Conservation (phyloP, 1,140 invertebrate species). For the Galleria mellonella region DNA sequence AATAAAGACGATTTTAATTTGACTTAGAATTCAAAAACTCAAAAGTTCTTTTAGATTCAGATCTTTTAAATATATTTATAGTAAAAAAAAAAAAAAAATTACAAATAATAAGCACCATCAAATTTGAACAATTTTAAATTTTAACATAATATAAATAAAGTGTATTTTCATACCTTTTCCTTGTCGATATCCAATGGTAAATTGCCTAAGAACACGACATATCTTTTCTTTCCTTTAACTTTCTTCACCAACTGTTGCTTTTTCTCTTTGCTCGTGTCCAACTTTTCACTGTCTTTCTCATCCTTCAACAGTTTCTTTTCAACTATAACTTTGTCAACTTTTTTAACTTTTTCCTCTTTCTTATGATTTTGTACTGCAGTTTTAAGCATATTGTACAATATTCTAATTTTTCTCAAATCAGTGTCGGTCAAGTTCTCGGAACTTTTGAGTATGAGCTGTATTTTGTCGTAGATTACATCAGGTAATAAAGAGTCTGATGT, state of each 20-base stretch:
- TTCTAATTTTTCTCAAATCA: conserved; percentile 45
- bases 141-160: no score
- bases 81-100: no score
- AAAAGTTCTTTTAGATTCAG: no score
- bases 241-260: conserved; percentile 19
- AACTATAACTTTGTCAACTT: conserved; percentile 1
- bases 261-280: conserved; percentile 10
- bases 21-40: no score
- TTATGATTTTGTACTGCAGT: conserved; percentile 16
- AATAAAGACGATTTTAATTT: no score
- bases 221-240: conserved; percentile 52
- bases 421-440: conserved; percentile 28
- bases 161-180: conserved; percentile 32
- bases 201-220: conserved; percentile 63
- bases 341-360: conserved; percentile 12
- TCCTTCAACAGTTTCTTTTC: conserved; percentile 4
- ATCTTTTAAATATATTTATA: no score
- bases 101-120: no score
- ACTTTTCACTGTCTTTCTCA: conserved; percentile 11
- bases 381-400: conserved; percentile 60
- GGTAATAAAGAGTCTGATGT: conserved; percentile 31
- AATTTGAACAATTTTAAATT: no score
- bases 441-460: conserved; percentile 37
- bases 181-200: conserved; percentile 43
- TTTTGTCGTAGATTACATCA: conserved; percentile 43